These are phyloP conservation scores for Aphidius ervi DNA, from an alignment of 1,140 invertebrate species.

Conservation along the genomic window DNA sequence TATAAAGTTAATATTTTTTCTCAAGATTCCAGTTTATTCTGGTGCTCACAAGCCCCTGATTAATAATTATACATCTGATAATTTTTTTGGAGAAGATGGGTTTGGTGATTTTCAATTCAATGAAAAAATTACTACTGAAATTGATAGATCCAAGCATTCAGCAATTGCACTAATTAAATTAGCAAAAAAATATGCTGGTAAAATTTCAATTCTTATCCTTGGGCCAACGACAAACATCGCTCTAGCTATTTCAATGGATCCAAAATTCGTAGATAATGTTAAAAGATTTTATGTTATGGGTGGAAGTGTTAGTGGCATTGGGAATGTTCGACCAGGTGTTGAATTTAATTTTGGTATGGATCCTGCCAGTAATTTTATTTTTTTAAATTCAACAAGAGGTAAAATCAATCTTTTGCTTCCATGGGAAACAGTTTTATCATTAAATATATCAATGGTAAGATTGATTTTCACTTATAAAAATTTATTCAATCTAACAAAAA, in stretches of 20 bases:
- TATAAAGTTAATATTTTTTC: slow-evolving; percentile 10
- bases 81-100: slow-evolving; percentile 53
- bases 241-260: slow-evolving; percentile 56
- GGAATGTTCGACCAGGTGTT: slow-evolving; percentile 52
- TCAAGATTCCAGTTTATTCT: slow-evolving; percentile 52
- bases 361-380: slow-evolving; percentile 60
- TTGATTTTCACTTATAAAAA: slow-evolving; percentile 2
- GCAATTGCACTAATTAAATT: slow-evolving; percentile 42
- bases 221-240: slow-evolving; percentile 65
- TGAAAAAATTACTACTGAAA: slow-evolving; percentile 29
- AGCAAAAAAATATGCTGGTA: slow-evolving; percentile 45
- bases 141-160: slow-evolving; percentile 45
- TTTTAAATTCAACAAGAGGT: slow-evolving; percentile 47
- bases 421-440: not conserved
- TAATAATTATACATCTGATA: slow-evolving; percentile 25
- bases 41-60: slow-evolving; percentile 46
- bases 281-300: slow-evolving; percentile 60
- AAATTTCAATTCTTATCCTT: slow-evolving; percentile 53
- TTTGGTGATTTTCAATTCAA: slow-evolving; percentile 53
- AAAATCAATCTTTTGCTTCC: slow-evolving; percentile 43
- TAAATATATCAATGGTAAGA: slow-evolving; percentile 18
- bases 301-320: slow-evolving; percentile 55
- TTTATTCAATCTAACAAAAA: not conserved
- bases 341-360: slow-evolving; percentile 68
- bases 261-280: slow-evolving; percentile 49